Percentiles rank a stretch among this genome's conserved stretches.
Conservation (phyloP, 2,888 invertebrate genomes). For the Bellardia bayeri region DNA sequence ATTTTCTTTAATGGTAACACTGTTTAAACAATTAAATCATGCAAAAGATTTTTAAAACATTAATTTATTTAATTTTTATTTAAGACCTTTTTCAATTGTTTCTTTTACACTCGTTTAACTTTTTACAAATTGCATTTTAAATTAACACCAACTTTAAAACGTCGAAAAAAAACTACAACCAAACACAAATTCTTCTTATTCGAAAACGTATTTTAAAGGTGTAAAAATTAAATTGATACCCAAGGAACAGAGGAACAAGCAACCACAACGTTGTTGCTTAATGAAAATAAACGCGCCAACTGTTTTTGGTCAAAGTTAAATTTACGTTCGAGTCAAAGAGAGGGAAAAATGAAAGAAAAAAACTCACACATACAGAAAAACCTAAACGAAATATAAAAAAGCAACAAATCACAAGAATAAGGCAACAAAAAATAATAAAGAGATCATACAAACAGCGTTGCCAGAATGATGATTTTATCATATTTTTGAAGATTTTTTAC, state of each 20-base stretch:
- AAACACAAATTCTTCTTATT: slow-evolving; percentile 2
- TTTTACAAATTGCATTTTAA: slow-evolving; percentile 18
- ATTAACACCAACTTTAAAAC: slow-evolving; percentile 1
- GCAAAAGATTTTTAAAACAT: slow-evolving; percentile 1
- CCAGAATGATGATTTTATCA: no score
- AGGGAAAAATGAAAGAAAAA: slow-evolving; percentile 14
- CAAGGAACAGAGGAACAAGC: slow-evolving; percentile 1
- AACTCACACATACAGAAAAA: not conserved
- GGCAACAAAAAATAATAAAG: slow-evolving; percentile 27
- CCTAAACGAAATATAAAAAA: slow-evolving; percentile 25
- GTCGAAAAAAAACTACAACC: not conserved
- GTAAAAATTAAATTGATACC: slow-evolving; percentile 28
- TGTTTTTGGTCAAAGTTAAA: slow-evolving; percentile 64
- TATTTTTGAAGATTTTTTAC: no score
- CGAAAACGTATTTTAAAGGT: slow-evolving; percentile 37
- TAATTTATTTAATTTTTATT: not conserved
- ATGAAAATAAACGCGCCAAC: slow-evolving; percentile 70
- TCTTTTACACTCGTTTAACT: not conserved
- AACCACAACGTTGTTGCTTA: slow-evolving; percentile 42
- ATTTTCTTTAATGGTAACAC: not conserved
- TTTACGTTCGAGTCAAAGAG: slow-evolving; percentile 51
- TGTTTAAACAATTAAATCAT: not conserved
- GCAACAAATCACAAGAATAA: slow-evolving; percentile 37
- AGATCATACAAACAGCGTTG: slow-evolving; percentile 12
- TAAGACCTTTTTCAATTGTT: not conserved